Evolutionary conservation across 2,888 invertebrate species (phyloP), one percentile per base, ranked within the genome.

Genomic region (Branchipolynoe longqiensis): DNA sequence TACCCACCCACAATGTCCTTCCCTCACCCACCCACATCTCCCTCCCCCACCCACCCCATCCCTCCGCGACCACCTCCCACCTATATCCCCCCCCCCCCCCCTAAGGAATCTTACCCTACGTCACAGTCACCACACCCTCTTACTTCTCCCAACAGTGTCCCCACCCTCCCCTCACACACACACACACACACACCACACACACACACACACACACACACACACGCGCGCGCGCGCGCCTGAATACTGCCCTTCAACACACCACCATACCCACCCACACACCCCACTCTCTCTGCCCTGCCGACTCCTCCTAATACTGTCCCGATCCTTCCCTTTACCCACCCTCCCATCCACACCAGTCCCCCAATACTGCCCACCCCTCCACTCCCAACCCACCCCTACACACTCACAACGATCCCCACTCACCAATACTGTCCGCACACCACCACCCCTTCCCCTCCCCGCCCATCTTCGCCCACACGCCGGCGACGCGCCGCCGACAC

Each of bases 371-470:
- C n/a, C n/a, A n/a, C n/a, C n/a, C n/a, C n/a, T n/a, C n/a, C n/a
- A n/a, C n/a, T n/a, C n/a, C n/a, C n/a, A n/a, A 48, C 48, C 8
- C 48, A 12, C 48, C 8, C 48, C 8, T 18, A 48, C 48, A 48
- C 8, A 48, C 62, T 28, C 28, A 62, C 62, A 62, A 4, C 3
- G 28, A 28, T n/a, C 12, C 58, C 58, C n/a, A 14, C 14, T 69
- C 36, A 22, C 6, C 69, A 22, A n/a, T 12, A 58, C 58, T 14
- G n/a, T n/a, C n/a, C 58, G 14, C 14, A 8, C 58, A 14, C n/a
- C 58, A 58, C 58, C 33, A n/a, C 62, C 69, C 69, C 48, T 48
- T 18, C 48, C 48, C 33, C 69, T 33, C 69, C 33, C 69, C 69
- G 1, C 69, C 69, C 2, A 33, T 69, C 36, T 22, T 36, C 6